phyloP scores from a whole-genome alignment of 2,797 vertebrate species.

The Hyperoplus lanceolatus region DNA sequence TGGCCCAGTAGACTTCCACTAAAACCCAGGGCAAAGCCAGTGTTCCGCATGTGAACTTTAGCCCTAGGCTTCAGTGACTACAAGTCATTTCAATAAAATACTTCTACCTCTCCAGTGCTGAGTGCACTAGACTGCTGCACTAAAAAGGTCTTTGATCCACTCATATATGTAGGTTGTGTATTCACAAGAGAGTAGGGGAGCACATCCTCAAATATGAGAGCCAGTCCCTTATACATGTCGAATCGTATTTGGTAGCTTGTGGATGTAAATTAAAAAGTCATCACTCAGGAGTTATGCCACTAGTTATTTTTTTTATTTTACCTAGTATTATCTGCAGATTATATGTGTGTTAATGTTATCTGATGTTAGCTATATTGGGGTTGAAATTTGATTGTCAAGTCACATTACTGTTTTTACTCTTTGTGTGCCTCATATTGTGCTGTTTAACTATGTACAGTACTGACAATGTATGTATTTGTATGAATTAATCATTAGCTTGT shows the following conservation, averaged over 20 bases:
- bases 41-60: conserved; percentile 44
- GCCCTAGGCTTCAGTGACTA: conserved; percentile 50
- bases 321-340: not conserved
- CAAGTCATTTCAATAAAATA: conserved; percentile 63
- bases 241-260: conserved; percentile 14
- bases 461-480: too few relatives aligned
- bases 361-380: not conserved
- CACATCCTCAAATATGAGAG: conserved; percentile 15
- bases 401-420: too few relatives aligned
- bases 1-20: conserved; percentile 12
- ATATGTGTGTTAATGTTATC: not conserved
- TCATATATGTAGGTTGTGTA: conserved; percentile 49
- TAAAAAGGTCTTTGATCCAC: conserved; percentile 51
- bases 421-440: too few relatives aligned
- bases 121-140: conserved; percentile 48
- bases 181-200: conserved; percentile 27
- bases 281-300: not conserved
- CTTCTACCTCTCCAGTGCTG: conserved; percentile 31
- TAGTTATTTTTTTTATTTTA: not conserved
- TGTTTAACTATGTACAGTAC: too few relatives aligned
- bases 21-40: conserved; percentile 24
- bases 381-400: not conserved
- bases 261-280: not conserved
- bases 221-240: conserved; percentile 12
- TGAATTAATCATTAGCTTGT: not conserved